phyloP scores from a whole-genome alignment of 2,797 vertebrate genomes.

The Clarias fuscus region DNA sequence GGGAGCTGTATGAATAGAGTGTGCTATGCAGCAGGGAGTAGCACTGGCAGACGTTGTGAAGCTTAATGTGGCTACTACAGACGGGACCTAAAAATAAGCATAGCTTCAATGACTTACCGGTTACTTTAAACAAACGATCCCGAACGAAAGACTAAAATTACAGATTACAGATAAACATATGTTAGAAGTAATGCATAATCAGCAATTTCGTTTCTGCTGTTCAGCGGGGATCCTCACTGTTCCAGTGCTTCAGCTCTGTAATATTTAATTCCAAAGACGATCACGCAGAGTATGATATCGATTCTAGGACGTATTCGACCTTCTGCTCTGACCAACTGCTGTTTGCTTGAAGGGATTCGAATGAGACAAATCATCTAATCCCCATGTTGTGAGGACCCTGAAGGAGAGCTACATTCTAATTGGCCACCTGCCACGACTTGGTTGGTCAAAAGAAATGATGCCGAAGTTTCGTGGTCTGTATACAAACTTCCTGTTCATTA shows the following conservation, averaged over 20 bases:
- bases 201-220: neutral
- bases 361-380: constrained; percentile 39
- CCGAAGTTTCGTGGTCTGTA: neutral
- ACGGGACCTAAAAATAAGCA: constrained; percentile 22
- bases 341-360: constrained; percentile 34
- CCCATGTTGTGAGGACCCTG: constrained; percentile 26
- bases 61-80: constrained; percentile 12
- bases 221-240: neutral
- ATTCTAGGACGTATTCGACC: constrained; percentile 32
- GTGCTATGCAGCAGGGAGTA: constrained; percentile 12
- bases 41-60: constrained; percentile 8
- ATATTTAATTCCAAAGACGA: constrained; percentile 11
- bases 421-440: constrained; percentile 40
- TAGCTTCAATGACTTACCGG: neutral
- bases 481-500: constrained; percentile 21
- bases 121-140: neutral
- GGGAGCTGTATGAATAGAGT: constrained; percentile 10
- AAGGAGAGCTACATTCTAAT: constrained; percentile 39
- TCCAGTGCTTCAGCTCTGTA: neutral
- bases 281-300: constrained; percentile 28
- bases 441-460: constrained; percentile 24
- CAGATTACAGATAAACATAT: neutral
- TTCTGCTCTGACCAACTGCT: constrained; percentile 36
- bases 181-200: neutral
- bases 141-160: neutral